Evolutionary conservation across 2,113 vertebrate genomes (phyloP).

Genomic region (Sorex fumeus): DNA sequence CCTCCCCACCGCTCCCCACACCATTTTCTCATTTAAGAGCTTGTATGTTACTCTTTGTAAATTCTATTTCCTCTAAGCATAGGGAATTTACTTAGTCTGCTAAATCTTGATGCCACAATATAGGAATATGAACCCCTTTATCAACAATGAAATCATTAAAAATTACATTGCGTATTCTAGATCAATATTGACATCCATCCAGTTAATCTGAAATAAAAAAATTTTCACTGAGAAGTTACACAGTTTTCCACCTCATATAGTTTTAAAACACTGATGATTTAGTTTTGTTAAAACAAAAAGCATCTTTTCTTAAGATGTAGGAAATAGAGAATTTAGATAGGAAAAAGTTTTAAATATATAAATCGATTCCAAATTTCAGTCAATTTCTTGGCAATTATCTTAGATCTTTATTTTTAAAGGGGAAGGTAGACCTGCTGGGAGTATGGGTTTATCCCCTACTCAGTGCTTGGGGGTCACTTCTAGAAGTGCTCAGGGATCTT

Average conservation of each 20-base stretch:
- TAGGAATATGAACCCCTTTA: neutral
- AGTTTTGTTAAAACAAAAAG: constrained; percentile 32
- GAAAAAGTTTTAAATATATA: neutral
- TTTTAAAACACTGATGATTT: constrained; percentile 38
- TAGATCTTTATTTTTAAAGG: too few relatives aligned
- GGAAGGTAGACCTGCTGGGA: too few relatives aligned
- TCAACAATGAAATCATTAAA: neutral
- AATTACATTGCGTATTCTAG: neutral
- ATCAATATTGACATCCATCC: constrained; percentile 21
- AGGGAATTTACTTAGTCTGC: neutral
- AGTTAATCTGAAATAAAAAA: constrained; percentile 16
- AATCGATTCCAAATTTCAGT: neutral
- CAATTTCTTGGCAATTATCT: neutral
- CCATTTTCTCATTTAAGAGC: neutral
- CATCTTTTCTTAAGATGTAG: neutral
- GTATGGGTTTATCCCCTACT: too few relatives aligned
- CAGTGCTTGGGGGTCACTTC: too few relatives aligned
- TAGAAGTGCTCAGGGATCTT: too few relatives aligned
- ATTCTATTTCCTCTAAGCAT: neutral
- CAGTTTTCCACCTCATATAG: neutral
- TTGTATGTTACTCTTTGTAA: neutral
- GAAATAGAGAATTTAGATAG: neutral
- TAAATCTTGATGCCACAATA: neutral
- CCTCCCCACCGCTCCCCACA: neutral
- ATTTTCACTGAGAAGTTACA: constrained; percentile 44